These are phyloP conservation scores for Limnephilus marmoratus DNA, from an alignment of 2,888 invertebrate species.

Conservation along the genomic window DNA sequence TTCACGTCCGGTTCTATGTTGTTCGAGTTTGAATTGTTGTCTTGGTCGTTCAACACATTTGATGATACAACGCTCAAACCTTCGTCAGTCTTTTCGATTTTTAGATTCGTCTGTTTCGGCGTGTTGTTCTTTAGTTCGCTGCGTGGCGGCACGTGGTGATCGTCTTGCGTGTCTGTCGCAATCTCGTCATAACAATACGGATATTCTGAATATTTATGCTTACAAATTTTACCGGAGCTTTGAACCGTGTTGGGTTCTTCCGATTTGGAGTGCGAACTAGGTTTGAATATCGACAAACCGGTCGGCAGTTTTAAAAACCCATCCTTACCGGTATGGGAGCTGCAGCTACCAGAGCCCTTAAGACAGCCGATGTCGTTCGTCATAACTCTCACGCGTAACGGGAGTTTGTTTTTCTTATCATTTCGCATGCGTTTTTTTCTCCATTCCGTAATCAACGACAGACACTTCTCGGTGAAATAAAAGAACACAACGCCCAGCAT, in stretches of 20 bases:
- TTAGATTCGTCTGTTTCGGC: slow-evolving; percentile 19
- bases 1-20: slow-evolving; percentile 61
- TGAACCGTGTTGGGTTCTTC: slow-evolving; percentile 70
- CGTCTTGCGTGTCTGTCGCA: slow-evolving; percentile 83
- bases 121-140: slow-evolving; percentile 66
- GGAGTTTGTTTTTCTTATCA: slow-evolving; percentile 81
- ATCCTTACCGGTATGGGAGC: slow-evolving; percentile 69
- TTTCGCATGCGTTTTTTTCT: slow-evolving; percentile 84
- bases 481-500: slow-evolving; percentile 91
- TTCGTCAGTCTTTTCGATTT: slow-evolving; percentile 70
- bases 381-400: slow-evolving; percentile 84
- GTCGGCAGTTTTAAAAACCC: slow-evolving; percentile 69
- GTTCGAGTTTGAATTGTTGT: slow-evolving; percentile 32
- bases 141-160: slow-evolving; percentile 73
- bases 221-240: slow-evolving; percentile 83
- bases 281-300: slow-evolving; percentile 54
- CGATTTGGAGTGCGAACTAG: slow-evolving; percentile 70
- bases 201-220: slow-evolving; percentile 92
- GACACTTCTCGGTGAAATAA: slow-evolving; percentile 90
- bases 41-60: slow-evolving; percentile 46
- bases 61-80: slow-evolving; percentile 76
- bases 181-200: slow-evolving; percentile 93
- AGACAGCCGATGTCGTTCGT: slow-evolving; percentile 79
- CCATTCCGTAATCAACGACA: slow-evolving; percentile 89
- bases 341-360: slow-evolving; percentile 70